phyloP scores from a whole-genome alignment of 1,140 invertebrate species.

The Eciton burchellii region DNA sequence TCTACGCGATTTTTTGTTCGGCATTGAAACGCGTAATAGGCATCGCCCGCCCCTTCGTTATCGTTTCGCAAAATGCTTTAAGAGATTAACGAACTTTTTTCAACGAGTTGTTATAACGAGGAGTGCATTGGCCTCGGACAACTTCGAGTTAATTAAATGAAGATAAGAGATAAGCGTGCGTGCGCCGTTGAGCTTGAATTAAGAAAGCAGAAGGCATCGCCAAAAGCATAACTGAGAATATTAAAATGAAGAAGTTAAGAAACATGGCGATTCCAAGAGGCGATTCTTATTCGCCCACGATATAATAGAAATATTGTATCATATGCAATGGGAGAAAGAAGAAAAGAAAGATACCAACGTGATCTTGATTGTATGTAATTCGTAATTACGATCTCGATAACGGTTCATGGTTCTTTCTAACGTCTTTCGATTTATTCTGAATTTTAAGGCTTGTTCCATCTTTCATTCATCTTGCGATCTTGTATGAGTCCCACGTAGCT shows the following conservation, averaged over 20 bases:
- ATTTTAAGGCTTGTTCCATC: too few relatives aligned
- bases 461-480: too few relatives aligned
- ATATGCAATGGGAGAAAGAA: too few relatives aligned
- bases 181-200: neutral
- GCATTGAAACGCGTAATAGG: neutral
- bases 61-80: neutral
- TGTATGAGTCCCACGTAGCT: too few relatives aligned
- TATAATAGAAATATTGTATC: neutral
- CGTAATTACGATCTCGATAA: neutral
- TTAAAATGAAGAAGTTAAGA: neutral
- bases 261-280: neutral
- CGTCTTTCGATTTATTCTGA: too few relatives aligned
- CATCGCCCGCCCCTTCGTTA: neutral
- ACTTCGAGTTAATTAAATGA: constrained; percentile 12
- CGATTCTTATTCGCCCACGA: neutral
- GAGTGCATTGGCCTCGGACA: neutral
- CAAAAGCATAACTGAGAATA: neutral
- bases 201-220: neutral
- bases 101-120: neutral
- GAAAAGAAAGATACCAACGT: too few relatives aligned
- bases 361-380: neutral
- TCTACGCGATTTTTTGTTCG: neutral
- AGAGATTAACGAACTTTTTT: neutral
- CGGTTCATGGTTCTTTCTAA: too few relatives aligned
- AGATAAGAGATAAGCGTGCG: neutral